Evolutionary conservation across 2,113 vertebrate genomes (phyloP), one percentile per base, ranked within the genome.

Genomic region (Thinocorus orbignyianus): DNA sequence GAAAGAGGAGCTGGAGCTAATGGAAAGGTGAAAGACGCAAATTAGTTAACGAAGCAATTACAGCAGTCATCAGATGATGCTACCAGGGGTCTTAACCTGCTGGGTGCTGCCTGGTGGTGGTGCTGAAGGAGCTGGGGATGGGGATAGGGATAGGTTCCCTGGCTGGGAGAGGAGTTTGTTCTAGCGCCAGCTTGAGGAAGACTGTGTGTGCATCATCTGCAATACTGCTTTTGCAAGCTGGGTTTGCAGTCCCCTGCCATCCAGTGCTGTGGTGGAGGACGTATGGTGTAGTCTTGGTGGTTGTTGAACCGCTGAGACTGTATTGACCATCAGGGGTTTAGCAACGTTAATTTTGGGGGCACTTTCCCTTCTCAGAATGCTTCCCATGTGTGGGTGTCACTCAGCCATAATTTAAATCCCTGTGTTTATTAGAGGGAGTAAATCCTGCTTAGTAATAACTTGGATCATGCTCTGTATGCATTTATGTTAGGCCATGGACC

Each of bases 401-500:
- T 93, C 86, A 84, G 61, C 52, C 6, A 0, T 69, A 44, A 83
- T 31, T 44, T 83, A 95, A 92, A 96, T 93, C 86, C 64, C 64
- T 74, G 51, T 42, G 68, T 62, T 94, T 90, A 86, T 74, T 64
- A 77, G 68, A 90, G 64, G 55, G 69, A 91, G 52, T 65, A 87
- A 95, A 93, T 93, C 69, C 92, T 74, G 20, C 65, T 78, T 61
- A 61, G 61, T 69, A 86, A 73, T 93, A 86, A 74, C 81, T 92
- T 86, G 69, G 65, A 64, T 91, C 25, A 11, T 3, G 2, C 44
- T 82, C 84, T 55, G 11, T 66, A 6, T 72, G 51, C 64, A 26
- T 90, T 92, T 86, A 15, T 74, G n/a, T 83, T 95, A 52, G 17
- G 44, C 92, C 10, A 2, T 39, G 86, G 78, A n/a, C 39, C 58